phyloP scores from a whole-genome alignment of 2,113 vertebrate genomes.

The Archocentrus centrarchus region DNA sequence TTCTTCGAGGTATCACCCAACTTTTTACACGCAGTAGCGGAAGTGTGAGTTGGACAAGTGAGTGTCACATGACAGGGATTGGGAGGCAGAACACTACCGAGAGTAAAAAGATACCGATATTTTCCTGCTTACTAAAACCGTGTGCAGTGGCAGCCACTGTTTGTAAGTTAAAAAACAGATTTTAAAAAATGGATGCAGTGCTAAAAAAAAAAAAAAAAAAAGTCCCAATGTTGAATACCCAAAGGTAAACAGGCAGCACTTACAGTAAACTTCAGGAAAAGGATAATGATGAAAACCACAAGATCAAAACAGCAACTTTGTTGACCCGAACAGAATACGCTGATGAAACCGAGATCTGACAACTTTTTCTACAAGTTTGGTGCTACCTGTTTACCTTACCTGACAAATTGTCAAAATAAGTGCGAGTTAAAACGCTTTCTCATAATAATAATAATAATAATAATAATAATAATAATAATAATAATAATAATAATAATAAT shows the following conservation, averaged over 20 bases:
- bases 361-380: neutral
- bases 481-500: neutral
- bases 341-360: too few relatives aligned
- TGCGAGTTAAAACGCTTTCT: neutral
- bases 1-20: slow-evolving; percentile 62
- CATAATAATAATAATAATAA: neutral
- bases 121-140: neutral
- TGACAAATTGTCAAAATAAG: neutral
- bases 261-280: too few relatives aligned
- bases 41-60: slow-evolving; percentile 80
- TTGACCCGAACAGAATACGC: neutral
- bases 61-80: slow-evolving; percentile 78
- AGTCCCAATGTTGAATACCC: neutral
- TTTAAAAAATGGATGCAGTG: neutral
- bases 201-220: too few relatives aligned
- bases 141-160: too few relatives aligned
- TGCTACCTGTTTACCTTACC: neutral
- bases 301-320: neutral
- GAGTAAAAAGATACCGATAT: too few relatives aligned
- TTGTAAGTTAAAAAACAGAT: too few relatives aligned
- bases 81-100: neutral
- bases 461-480: neutral
- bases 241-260: neutral
- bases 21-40: slow-evolving; percentile 78
- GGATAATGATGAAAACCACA: neutral